Evolutionary conservation across 2,797 vertebrate species (phyloP).

Genomic region (Momotus momota): DNA sequence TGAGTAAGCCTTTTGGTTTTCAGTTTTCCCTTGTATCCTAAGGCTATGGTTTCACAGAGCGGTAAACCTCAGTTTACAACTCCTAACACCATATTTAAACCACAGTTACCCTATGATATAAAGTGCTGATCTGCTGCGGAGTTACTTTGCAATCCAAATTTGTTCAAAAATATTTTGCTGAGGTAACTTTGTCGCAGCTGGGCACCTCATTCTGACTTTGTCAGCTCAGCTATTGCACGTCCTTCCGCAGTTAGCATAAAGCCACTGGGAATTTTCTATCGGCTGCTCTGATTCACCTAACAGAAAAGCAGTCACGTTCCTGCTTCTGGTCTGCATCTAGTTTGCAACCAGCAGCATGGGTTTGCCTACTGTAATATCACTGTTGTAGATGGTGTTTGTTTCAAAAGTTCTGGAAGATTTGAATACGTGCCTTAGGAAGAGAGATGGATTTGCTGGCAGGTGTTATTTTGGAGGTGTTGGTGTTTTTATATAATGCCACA

Average conservation of each 20-base stretch:
- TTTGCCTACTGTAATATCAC: neutral
- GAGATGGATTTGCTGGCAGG: neutral
- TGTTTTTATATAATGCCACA: neutral
- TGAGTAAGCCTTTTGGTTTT: neutral
- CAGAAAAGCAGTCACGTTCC: neutral
- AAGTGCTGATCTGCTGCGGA: neutral
- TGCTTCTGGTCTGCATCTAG: neutral
- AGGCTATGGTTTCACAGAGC: neutral
- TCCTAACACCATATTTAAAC: neutral
- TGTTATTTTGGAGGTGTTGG: neutral
- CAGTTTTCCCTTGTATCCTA: neutral
- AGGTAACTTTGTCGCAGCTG: constrained; percentile 36
- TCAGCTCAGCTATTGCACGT: constrained; percentile 19
- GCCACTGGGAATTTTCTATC: neutral
- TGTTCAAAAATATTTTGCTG: constrained; percentile 28
- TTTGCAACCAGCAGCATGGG: neutral
- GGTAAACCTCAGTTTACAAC: neutral
- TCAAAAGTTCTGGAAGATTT: neutral
- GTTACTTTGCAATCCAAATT: constrained; percentile 22
- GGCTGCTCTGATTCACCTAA: neutral
- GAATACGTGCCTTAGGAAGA: neutral
- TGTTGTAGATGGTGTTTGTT: neutral
- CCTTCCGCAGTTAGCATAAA: neutral
- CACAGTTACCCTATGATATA: neutral
- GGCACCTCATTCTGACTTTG: neutral